Evolutionary conservation across 1,140 invertebrate species (phyloP).

Genomic region (Leptinotarsa texana): DNA sequence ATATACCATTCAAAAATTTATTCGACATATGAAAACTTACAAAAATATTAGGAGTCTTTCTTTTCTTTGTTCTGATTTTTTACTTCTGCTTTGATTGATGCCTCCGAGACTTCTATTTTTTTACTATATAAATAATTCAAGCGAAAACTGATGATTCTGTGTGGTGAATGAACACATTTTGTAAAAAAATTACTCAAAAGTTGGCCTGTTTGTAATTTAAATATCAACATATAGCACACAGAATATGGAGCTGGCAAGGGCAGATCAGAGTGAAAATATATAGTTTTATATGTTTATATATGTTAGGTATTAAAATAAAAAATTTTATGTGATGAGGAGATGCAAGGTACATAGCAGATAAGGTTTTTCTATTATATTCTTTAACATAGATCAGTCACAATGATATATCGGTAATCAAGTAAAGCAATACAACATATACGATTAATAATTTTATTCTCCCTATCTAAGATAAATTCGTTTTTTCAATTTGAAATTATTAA

Average conservation of each 20-base stretch:
- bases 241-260: slow-evolving; percentile 48
- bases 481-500: slow-evolving; percentile 56
- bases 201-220: slow-evolving; percentile 18
- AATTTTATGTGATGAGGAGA: slow-evolving; percentile 40
- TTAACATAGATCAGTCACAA: slow-evolving; percentile 56
- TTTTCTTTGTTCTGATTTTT: neutral
- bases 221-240: slow-evolving; percentile 48
- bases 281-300: slow-evolving; percentile 42
- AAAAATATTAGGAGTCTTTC: neutral
- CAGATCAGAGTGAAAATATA: slow-evolving; percentile 48
- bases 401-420: slow-evolving; percentile 53
- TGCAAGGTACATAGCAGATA: slow-evolving; percentile 53
- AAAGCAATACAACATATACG: slow-evolving; percentile 57
- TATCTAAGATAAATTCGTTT: slow-evolving; percentile 58
- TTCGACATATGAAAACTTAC: neutral
- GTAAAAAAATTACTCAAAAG: slow-evolving; percentile 14
- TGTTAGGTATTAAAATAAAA: slow-evolving; percentile 41
- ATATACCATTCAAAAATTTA: no score
- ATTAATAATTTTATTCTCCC: slow-evolving; percentile 53
- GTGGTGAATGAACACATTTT: neutral
- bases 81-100: slow-evolving; percentile 2
- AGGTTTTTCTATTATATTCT: slow-evolving; percentile 40
- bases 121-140: neutral
- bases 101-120: neutral
- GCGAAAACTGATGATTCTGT: neutral